Conservation (phyloP, 2,888 invertebrate genomes). For the Ichneumon xanthorius region DNA sequence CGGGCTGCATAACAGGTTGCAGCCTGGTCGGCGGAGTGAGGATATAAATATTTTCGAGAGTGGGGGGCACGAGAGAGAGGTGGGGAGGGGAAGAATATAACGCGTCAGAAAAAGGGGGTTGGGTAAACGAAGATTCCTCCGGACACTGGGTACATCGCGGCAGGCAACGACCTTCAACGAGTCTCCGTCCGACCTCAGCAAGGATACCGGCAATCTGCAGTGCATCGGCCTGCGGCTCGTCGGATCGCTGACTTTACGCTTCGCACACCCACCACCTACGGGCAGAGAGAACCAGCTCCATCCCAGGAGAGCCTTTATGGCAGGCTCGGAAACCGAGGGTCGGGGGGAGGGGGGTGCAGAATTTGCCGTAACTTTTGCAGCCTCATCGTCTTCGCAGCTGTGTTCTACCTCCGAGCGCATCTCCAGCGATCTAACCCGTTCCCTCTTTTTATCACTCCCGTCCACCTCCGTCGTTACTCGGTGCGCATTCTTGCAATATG, state of each 20-base stretch:
- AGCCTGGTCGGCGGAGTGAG: constrained; percentile 34
- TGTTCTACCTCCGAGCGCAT: constrained; percentile 3
- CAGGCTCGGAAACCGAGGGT: neutral
- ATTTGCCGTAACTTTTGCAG: constrained; percentile 19
- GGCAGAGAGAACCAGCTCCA: constrained; percentile 53
- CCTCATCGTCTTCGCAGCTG: constrained; percentile 25
- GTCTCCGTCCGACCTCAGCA: constrained; percentile 78
- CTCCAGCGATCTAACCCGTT: neutral
- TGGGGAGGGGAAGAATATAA: neutral
- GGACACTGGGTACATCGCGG: constrained; percentile 68
- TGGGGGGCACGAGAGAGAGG: neutral
- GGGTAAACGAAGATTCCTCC: constrained; percentile 48
- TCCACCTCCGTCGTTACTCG: constrained; percentile 24
- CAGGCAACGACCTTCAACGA: constrained; percentile 81
- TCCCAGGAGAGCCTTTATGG: constrained; percentile 22
- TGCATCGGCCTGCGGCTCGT: constrained; percentile 79
- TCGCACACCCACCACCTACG: constrained; percentile 62
- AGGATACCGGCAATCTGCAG: constrained; percentile 82
- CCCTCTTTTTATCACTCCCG: neutral
- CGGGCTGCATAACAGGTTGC: constrained; percentile 43
- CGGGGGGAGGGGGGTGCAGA: constrained; percentile 10
- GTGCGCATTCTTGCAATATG: constrained; percentile 33
- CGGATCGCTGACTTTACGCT: constrained; percentile 57
- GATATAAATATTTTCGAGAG: constrained; percentile 49
- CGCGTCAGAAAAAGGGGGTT: constrained; percentile 3